phyloP scores from a whole-genome alignment of 2,888 invertebrate species.

The Euclidia mi region DNA sequence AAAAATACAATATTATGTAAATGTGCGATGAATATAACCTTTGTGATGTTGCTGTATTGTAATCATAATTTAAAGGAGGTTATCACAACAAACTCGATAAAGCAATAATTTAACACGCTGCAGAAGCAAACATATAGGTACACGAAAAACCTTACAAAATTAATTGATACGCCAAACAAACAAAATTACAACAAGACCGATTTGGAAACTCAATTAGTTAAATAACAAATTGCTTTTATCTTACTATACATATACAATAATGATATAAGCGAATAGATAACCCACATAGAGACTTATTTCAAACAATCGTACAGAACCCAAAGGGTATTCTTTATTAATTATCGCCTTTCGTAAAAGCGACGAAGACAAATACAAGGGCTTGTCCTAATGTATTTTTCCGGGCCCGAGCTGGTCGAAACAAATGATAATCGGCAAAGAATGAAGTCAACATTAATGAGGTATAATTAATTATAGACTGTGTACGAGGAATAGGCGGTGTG shows the following conservation, averaged over 20 bases:
- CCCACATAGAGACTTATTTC: conserved; percentile 63
- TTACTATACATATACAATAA: conserved; percentile 37
- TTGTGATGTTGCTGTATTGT: too few relatives aligned
- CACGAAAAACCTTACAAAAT: conserved; percentile 9
- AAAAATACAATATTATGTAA: too few relatives aligned
- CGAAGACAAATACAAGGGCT: conserved; percentile 88
- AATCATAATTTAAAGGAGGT: neutral
- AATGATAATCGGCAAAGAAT: conserved; percentile 89
- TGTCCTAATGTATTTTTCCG: too few relatives aligned
- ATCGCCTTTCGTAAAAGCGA: conserved; percentile 83
- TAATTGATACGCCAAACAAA: conserved; percentile 18
- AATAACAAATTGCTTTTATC: conserved; percentile 37
- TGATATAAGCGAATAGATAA: conserved; percentile 58
- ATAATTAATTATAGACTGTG: conserved; percentile 80
- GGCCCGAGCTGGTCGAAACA: conserved; percentile 82
- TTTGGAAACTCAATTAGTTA: too few relatives aligned
- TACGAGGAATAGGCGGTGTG: too few relatives aligned
- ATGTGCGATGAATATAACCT: too few relatives aligned
- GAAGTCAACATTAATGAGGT: too few relatives aligned
- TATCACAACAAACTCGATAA: neutral
- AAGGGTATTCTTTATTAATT: conserved; percentile 89
- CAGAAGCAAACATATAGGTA: too few relatives aligned
- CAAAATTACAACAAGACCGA: conserved; percentile 26
- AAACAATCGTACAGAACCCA: conserved; percentile 81
- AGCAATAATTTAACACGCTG: neutral